Conservation (phyloP, 2,113 vertebrate genomes). For the Aldabrachelys gigantea region DNA sequence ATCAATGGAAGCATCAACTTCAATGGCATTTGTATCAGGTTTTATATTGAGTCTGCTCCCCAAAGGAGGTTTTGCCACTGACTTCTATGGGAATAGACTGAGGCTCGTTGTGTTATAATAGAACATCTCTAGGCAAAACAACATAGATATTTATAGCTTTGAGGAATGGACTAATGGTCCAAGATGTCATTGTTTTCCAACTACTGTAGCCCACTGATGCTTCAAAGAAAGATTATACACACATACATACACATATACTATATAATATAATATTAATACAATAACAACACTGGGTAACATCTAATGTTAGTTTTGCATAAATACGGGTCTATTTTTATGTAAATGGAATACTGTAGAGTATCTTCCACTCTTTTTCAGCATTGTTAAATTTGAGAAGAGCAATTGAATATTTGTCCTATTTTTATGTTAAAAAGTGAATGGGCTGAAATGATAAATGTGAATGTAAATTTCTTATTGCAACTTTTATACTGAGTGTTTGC, state of each 20-base stretch:
- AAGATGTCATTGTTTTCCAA: constrained; percentile 39
- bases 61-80: not conserved
- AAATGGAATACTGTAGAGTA: constrained; percentile 85
- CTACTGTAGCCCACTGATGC: constrained; percentile 7
- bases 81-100: not conserved
- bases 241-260: constrained; percentile 22
- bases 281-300: constrained; percentile 80
- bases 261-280: constrained; percentile 53
- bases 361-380: constrained; percentile 85
- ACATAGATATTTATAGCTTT: not conserved
- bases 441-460: constrained; percentile 91
- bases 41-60: not conserved
- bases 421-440: constrained; percentile 89
- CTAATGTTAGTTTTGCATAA: constrained; percentile 84
- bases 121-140: not conserved
- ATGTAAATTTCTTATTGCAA: constrained; percentile 90
- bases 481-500: constrained; percentile 96
- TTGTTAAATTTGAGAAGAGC: constrained; percentile 78
- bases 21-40: not conserved
- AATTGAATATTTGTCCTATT: constrained; percentile 88
- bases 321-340: constrained; percentile 91
- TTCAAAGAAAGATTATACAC: constrained; percentile 18
- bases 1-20: not conserved
- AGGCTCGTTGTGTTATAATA: not conserved
- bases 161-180: not conserved